Evolutionary conservation across 2,797 vertebrate species (phyloP).

Genomic region (Macropodus opercularis): DNA sequence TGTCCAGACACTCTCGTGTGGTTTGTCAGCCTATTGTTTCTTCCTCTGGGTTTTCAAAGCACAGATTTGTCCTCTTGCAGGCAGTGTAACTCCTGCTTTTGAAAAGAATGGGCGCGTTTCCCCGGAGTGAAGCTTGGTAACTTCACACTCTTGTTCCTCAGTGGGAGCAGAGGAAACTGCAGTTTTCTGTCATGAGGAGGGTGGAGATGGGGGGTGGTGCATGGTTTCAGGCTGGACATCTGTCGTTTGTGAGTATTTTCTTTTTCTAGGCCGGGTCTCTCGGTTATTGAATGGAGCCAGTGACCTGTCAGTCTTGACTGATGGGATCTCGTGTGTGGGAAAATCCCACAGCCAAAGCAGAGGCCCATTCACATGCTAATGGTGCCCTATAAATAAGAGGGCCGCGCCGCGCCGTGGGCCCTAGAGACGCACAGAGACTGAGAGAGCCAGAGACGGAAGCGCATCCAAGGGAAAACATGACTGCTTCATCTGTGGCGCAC

Average conservation of each 20-base stretch:
- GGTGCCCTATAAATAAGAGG: conserved; percentile 86
- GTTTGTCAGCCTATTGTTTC: conserved; percentile 39
- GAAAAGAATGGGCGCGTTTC: conserved; percentile 63
- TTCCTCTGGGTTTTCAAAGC: conserved; percentile 35
- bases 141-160: conserved; percentile 80
- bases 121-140: conserved; percentile 76
- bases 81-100: conserved; percentile 64
- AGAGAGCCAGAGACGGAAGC: conserved; percentile 39
- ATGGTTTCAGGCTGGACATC: conserved; percentile 88
- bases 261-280: conserved; percentile 74
- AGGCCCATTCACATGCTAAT: conserved; percentile 91
- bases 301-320: conserved; percentile 92
- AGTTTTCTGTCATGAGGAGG: conserved; percentile 63
- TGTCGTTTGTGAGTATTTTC: conserved; percentile 78
- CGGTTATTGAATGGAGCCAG: conserved; percentile 85
- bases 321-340: conserved; percentile 90
- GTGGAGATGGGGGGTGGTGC: conserved; percentile 48
- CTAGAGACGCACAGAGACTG: conserved; percentile 74
- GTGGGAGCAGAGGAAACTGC: conserved; percentile 79
- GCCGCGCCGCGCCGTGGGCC: conserved; percentile 76
- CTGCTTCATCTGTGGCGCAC: conserved; percentile 77
- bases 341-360: conserved; percentile 86
- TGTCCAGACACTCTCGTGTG: conserved; percentile 13
- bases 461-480: conserved; percentile 76
- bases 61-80: conserved; percentile 58